A percentile compares a stretch with the other conserved stretches of the same genome.
These are phyloP conservation scores for Acanthosepion esculentum DNA, from an alignment of 2,888 invertebrate species.

Conservation along the genomic window DNA sequence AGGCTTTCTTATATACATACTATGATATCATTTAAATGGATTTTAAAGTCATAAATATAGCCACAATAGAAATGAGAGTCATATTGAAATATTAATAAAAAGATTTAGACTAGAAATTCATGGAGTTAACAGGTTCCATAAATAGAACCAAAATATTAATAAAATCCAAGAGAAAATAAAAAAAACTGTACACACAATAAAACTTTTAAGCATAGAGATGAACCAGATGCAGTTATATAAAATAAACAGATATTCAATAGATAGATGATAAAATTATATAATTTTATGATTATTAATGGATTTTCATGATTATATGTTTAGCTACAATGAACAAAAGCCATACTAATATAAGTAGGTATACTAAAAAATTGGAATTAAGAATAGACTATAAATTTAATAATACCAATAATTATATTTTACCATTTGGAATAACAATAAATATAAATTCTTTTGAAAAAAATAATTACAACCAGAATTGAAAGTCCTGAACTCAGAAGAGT, in stretches of 20 bases:
- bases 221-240: not conserved
- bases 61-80: not conserved
- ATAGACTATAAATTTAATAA: no score
- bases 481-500: not conserved
- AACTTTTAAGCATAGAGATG: not conserved
- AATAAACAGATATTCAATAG: not conserved
- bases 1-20: not conserved
- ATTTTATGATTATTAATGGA: not conserved
- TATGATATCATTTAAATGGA: not conserved
- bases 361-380: not conserved
- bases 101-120: not conserved
- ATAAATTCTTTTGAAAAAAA: not conserved
- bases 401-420: no score
- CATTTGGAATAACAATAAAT: not conserved
- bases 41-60: not conserved
- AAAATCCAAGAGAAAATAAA: not conserved
- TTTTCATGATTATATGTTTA: not conserved
- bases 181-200: not conserved
- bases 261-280: not conserved
- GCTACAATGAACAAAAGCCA: not conserved
- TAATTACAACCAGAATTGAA: not conserved
- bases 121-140: not conserved
- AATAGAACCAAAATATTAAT: not conserved
- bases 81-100: not conserved
- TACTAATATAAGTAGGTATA: not conserved